Evolutionary conservation across 92 coral and sea anemone genomes (phyloP).

Genomic region (Heliopora coerulea): DNA sequence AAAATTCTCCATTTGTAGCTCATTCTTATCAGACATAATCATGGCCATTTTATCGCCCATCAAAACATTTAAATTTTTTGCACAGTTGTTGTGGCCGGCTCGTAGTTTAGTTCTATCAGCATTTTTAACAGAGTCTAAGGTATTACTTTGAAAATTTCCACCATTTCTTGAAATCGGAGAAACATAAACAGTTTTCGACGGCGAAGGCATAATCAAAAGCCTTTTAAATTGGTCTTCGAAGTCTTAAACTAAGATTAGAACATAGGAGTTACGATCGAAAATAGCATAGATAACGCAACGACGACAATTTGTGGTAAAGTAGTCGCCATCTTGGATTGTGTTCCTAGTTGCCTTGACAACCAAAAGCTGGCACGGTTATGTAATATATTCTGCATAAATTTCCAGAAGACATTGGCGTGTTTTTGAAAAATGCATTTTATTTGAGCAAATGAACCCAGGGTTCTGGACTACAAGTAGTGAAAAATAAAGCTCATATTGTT

Average conservation of each 20-base stretch:
- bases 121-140: neutral
- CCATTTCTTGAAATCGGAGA: neutral
- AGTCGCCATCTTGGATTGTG: too few relatives aligned
- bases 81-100: neutral
- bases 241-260: neutral
- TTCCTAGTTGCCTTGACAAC: too few relatives aligned
- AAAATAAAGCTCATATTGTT: too few relatives aligned
- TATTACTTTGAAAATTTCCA: neutral
- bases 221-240: neutral
- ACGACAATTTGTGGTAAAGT: too few relatives aligned
- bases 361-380: too few relatives aligned
- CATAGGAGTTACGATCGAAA: too few relatives aligned
- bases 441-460: too few relatives aligned
- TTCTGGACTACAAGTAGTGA: too few relatives aligned
- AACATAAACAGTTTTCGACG: neutral
- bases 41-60: neutral
- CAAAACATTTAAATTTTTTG: neutral
- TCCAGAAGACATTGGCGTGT: too few relatives aligned
- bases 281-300: too few relatives aligned
- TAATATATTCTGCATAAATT: too few relatives aligned
- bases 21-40: neutral
- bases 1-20: neutral
- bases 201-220: neutral
- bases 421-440: too few relatives aligned
- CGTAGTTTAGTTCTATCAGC: neutral